A percentile compares a stretch with the other conserved stretches of the same genome.
Evolutionary conservation across 1,140 invertebrate genomes (phyloP).

Genomic region (Cecropterus lyciades): DNA sequence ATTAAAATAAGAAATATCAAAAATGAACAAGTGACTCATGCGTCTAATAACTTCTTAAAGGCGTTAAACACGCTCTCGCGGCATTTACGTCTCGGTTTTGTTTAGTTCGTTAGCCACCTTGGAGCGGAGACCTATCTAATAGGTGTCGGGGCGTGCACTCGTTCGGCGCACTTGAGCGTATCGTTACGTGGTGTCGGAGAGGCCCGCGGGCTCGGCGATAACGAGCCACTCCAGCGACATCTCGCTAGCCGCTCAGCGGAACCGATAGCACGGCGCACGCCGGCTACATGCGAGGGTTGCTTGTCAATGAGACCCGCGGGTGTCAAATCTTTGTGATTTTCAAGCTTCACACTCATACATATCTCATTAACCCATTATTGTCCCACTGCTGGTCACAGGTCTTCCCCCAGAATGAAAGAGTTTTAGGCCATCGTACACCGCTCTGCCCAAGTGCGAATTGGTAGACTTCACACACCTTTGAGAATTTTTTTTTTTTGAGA

Average conservation of each 20-base stretch:
- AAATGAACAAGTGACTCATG: no score
- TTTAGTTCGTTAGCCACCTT: conserved; percentile 34
- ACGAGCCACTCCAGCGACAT: conserved; percentile 47
- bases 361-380: no score
- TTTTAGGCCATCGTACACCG: no score
- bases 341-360: no score
- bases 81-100: conserved; percentile 24
- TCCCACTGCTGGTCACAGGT: no score
- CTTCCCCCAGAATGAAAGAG: no score
- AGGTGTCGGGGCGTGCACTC: conserved; percentile 27
- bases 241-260: conserved; percentile 15
- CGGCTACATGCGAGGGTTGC: neutral
- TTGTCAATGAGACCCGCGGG: neutral
- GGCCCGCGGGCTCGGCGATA: conserved; percentile 40
- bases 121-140: conserved; percentile 24
- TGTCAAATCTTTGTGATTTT: neutral
- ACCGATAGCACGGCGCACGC: conserved; percentile 4
- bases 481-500: no score
- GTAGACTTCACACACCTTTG: no score
- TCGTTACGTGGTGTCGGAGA: conserved; percentile 43
- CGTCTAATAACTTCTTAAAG: neutral
- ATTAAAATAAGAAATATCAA: no score
- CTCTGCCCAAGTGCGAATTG: no score
- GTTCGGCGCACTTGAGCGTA: conserved; percentile 35
- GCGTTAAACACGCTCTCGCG: neutral